phyloP scores from a whole-genome alignment of 2,888 invertebrate species.

The Erpobdella octoculata region DNA sequence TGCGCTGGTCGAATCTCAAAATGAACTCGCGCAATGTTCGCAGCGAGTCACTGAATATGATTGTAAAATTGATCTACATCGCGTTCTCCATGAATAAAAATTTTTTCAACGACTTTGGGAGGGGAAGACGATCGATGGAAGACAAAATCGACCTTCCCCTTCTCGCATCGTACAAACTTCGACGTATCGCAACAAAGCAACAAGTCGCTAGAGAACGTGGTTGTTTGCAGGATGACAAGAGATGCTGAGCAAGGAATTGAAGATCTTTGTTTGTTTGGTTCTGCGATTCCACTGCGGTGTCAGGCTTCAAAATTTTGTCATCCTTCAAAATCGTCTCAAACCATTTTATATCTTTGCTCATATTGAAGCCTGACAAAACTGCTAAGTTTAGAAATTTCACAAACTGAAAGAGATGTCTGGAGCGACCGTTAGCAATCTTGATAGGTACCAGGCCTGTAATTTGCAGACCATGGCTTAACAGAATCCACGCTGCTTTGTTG shows the following conservation, averaged over 20 bases:
- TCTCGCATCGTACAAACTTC: background rate
- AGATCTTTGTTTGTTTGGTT: background rate
- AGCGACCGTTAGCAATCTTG: background rate
- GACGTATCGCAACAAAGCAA: background rate
- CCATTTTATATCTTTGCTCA: conserved; percentile 6
- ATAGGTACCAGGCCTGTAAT: background rate
- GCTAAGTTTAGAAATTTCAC: background rate
- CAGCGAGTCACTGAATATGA: no score
- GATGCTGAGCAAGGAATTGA: background rate
- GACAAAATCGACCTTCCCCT: background rate
- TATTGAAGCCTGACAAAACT: background rate
- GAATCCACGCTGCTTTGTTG: background rate
- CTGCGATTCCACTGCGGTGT: no score
- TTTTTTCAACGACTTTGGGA: background rate
- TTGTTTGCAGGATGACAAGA: conserved; percentile 2
- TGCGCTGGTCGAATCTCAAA: no score
- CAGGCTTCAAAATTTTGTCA: no score
- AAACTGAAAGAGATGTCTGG: background rate
- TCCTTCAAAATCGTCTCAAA: background rate
- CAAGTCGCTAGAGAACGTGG: background rate
- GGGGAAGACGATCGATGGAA: background rate
- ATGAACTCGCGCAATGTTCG: no score
- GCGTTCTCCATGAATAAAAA: background rate
- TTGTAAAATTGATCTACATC: background rate
- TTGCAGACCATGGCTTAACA: background rate